These are phyloP conservation scores for Sicus ferrugineus DNA, from an alignment of 2,888 invertebrate species.

Conservation along the genomic window DNA sequence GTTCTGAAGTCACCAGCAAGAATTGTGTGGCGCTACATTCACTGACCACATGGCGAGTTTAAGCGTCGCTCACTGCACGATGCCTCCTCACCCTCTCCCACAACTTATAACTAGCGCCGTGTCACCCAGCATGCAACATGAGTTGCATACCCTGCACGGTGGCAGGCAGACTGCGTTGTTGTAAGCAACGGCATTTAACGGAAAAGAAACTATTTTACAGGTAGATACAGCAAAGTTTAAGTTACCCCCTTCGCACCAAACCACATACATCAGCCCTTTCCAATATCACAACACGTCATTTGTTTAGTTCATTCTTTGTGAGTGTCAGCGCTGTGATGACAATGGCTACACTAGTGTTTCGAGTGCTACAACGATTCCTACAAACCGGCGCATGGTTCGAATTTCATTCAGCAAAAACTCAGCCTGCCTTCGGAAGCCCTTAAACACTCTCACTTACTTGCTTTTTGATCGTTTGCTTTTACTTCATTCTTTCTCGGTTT, in stretches of 20 bases:
- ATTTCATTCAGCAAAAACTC: neutral
- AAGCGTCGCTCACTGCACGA: neutral
- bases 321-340: neutral
- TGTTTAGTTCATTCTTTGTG: conserved; percentile 1
- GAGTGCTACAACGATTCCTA: neutral
- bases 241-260: neutral
- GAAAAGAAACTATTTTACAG: neutral
- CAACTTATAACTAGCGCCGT: neutral
- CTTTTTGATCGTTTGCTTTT: too few relatives aligned
- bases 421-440: conserved; percentile 5
- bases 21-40: neutral
- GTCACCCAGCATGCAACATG: too few relatives aligned
- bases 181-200: neutral
- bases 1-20: neutral
- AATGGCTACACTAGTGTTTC: neutral
- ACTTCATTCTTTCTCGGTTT: too few relatives aligned
- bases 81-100: neutral
- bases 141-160: too few relatives aligned
- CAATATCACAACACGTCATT: neutral
- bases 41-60: conserved; percentile 1
- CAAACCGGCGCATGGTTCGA: conserved; percentile 18
- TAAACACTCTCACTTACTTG: conserved; percentile 5
- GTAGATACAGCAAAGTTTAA: neutral
- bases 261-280: neutral
- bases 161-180: too few relatives aligned